A percentile compares a stretch with the other conserved stretches of the same genome.
phyloP scores from a whole-genome alignment of 2,113 vertebrate species.

The Oncorhynchus nerka region DNA sequence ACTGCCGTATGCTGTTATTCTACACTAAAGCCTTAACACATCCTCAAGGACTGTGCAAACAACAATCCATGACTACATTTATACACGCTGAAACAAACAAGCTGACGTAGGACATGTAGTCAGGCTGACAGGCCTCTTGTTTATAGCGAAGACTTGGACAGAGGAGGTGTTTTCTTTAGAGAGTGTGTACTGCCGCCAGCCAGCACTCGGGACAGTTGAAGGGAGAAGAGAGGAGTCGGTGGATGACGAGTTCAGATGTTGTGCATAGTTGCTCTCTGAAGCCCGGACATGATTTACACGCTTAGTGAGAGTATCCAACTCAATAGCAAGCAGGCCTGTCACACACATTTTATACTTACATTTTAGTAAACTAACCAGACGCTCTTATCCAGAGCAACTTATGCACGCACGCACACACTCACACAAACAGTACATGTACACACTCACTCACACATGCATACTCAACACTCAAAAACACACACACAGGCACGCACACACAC shows the following conservation, averaged over 20 bases:
- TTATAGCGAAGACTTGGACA: constrained; percentile 49
- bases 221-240: neutral
- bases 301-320: neutral
- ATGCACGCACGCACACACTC: neutral
- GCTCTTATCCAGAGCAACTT: no score
- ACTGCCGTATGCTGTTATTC: neutral
- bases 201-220: neutral
- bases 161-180: constrained; percentile 50
- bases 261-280: constrained; percentile 13
- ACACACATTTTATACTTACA: no score
- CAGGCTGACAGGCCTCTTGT: constrained; percentile 39
- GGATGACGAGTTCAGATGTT: constrained; percentile 18
- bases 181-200: neutral
- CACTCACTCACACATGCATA: constrained; percentile 7
- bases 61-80: constrained; percentile 40
- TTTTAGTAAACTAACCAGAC: no score
- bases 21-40: neutral
- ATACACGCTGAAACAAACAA: constrained; percentile 57
- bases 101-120: constrained; percentile 42
- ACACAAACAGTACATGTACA: constrained; percentile 4
- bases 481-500: neutral
- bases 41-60: neutral
- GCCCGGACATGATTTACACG: neutral
- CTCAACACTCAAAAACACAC: neutral
- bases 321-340: neutral